Base-by-base conservation (phyloP, 2,797 vertebrate genomes). In the Serranus cabrilla region DNA sequence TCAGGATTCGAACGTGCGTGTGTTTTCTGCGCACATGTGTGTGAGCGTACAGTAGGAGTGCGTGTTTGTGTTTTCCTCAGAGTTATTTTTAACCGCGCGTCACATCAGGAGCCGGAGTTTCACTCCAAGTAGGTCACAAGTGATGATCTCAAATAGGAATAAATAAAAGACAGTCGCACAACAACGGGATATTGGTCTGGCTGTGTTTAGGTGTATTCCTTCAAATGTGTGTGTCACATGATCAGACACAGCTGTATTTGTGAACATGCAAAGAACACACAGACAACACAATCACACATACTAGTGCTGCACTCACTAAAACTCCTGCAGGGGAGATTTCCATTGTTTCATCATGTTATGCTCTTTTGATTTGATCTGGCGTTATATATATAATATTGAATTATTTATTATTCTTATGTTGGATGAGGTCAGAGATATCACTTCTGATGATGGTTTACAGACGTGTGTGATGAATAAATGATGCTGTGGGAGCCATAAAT, bases 71-170 rank as follows among this genome's bases (percentile, higher is more conserved):
- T 75, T 45, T 47, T 27, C 56, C 46, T 76, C 56, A 4, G 64
- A 70, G 82, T 87, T 92, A 90, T 91, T 91, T 89, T 86, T 89
- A 89, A 75, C 85, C 4, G 1, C 27, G 57, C 69, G 56, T 85
- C 82, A 81, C 84, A 85, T 74, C 59, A 74, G 74, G 70, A 91
- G 69, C 72, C 16, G 17, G 71, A 86, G 77, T 89, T 89, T 83
- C 58, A 79, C 80, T 90, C 81, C 85, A 92, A 91, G 77, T 91
- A 91, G 90, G 91, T 92, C 91, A 87, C 81, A 83, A 85, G 82
- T 75, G 75, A 82, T 88, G 79, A 82, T 83, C 63, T 75, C 71
- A 82, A 86, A 80, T 69, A 78, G 74, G 66, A 77, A 64, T 69
- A 77, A 80, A 74, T 77, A 77, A 78, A 66, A 70, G 49, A 52